Base-by-base conservation (phyloP, 2,888 invertebrate genomes). In the Tillus elongatus region DNA sequence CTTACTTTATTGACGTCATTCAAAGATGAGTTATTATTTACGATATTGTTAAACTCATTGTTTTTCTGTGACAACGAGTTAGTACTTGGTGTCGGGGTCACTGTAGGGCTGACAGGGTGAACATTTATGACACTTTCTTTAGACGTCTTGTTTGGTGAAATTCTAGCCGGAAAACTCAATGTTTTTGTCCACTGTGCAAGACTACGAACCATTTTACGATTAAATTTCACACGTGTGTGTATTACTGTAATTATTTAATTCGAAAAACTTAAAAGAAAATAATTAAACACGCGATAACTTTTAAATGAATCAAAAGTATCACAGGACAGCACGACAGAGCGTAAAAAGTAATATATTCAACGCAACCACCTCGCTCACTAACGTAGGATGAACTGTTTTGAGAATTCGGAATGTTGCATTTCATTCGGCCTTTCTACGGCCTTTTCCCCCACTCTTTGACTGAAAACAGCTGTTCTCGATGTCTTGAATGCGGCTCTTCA, bases 141-240 rank as follows among this genome's bases (percentile, higher is more conserved):
- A 27, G 79, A 77, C 37, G 77, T 77, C 57, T 84, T 79, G 63
- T 86, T 84, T 10, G 87, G 86, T 41, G 85, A 85, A 59, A 87
- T 73, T 66, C 88, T 74, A 57, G 87, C 80, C 43, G 88, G 88
- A 66, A 88, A 88, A 74, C 87, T 88, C 62, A 88, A 73, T 52
- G 87, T 88, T 74, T 88, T 88, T 68, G 87, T 88, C 88, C 88
- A 88, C 73, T 87, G 85, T 43, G 86, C 79, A 59, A 88, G 71
- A 71, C 85, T 87, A 54, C 88, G 83, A 67, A 87, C 88, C 88
- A 88, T 88, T 61, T 70, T 51, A 29, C 24, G 8, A 8, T 13
- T 11, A 14, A 12, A 6, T 8, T n/a, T n/a, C n/a, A n/a, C n/a
- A n/a, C n/a, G n/a, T n/a, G n/a, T n/a, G n/a, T n/a, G n/a, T n/a